Base-by-base conservation (phyloP, 2,113 vertebrate genomes). In the Zosterops hypoxanthus region DNA sequence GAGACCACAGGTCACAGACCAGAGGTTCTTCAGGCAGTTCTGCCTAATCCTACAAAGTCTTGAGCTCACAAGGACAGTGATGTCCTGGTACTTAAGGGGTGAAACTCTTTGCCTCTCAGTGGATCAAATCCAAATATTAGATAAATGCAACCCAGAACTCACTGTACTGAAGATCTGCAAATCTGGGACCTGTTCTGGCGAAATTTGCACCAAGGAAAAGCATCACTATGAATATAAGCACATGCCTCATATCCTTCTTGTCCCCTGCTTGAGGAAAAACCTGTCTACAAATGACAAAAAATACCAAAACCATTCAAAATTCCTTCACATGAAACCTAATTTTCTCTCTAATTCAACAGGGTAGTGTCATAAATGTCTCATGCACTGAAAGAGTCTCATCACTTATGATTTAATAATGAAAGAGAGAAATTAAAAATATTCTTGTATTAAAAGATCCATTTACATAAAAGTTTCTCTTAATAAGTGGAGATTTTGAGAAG, bases 401-500 rank as follows among this genome's bases (percentile, higher is more conserved):
- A 56, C 9, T 86, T 79, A 76, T 20, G 28, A 76, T 89, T 87
- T 64, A 83, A 61, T 59, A 71, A 68, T 36, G 41, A 94, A 60
- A 68, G 53, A 72, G 31, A 29, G 49, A 39, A 39, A 39, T 39
- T 39, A 39, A 39, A 39, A 39, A 34, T 88, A 47, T 72, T 92
- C 39, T n/a, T 79, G 7, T 72, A 70, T 69, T 72, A 86, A 33
- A 77, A 94, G 36, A 34, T 13, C 23, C 18, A 83, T 90, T 97
- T 77, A 84, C 65, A 79, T 46, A 70, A 69, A 93, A 42, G 49
- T 36, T 36, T 60, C 31, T 56, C 77, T 91, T 95, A 97, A 84
- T 87, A 97, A 93, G 49, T 77, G 36, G 42, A 89, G 92, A 96
- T 91, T 95, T 95, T 86, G 91, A 97, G 91, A 94, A 94, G 56